Conservation (phyloP, 2,888 invertebrate genomes). For the Nowickia ferox region DNA sequence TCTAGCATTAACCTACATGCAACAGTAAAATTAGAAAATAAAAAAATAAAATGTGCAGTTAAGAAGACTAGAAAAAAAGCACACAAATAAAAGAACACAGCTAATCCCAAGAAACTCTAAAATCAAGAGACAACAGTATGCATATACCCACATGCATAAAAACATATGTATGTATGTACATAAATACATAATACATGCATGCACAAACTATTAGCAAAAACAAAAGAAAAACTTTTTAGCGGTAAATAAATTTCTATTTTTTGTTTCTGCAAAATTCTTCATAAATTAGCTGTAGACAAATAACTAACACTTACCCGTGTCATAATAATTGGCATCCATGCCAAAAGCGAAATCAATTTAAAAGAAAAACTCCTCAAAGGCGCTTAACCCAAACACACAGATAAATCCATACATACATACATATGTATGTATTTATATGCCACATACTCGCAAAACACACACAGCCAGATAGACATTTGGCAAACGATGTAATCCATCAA, state of each 20-base stretch:
- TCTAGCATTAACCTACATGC: constrained; percentile 34
- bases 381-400: too few species aligned
- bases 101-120: constrained; percentile 45
- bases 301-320: constrained; percentile 24
- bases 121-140: constrained; percentile 3
- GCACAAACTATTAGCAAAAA: constrained; percentile 16
- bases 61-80: constrained; percentile 33
- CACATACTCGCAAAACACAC: too few species aligned
- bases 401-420: background rate
- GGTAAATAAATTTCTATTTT: constrained; percentile 46
- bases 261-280: constrained; percentile 14
- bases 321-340: constrained; percentile 41
- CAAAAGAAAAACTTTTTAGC: constrained; percentile 34
- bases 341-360: constrained; percentile 5
- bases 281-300: constrained; percentile 41
- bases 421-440: too few species aligned
- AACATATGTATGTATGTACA: background rate
- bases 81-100: constrained; percentile 9
- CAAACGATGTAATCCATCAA: constrained; percentile 41
- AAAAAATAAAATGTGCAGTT: constrained; percentile 42
- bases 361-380: background rate
- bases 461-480: background rate
- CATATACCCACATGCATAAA: too few species aligned
- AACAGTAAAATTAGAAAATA: constrained; percentile 8
- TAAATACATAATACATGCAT: background rate